Base-by-base conservation (phyloP, 64 coral and sea anemone species). In the Actinia equina region DNA sequence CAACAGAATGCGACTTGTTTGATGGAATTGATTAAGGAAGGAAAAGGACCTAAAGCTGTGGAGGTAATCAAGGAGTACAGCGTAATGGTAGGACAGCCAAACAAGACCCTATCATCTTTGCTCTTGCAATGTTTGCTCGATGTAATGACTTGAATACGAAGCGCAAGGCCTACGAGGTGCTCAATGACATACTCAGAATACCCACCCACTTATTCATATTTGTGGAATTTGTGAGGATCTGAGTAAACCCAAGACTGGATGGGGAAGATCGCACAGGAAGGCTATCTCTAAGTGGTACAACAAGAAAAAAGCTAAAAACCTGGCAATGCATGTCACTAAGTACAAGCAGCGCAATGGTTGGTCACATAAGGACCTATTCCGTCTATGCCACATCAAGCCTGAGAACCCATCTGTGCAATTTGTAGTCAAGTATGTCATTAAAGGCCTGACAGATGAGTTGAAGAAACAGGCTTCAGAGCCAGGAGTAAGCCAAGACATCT, bases 291-390 rank as follows among this genome's bases (percentile, higher is more conserved):
- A 98, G 53, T 98, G 96, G 96, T 98, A 98, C 64, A 95, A 83
- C 26, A 62, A 80, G 1, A 98, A 98, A 64, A 90, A 88, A 85
- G 87, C 85, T 2, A 92, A 59, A 22, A 85, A 71, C 26, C 88
- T 98, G 17, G 93, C 96, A 0, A 85, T 60, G 20, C 89, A 89
- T 85, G 93, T 98, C 42, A 98, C 96, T 2, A 98, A 98, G 77
- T 98, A 98, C 82, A 92, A 98, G 77, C 93, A 98, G 26, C 89
- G 96, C 14, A 94, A 98, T 77, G 88, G 93, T 9, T 98, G 96
- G 96, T 90, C 90, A 0, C 96, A 98, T 49, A 86, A 52, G 64
- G 96, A 98, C 86, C 26, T 98, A 1, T 92, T 94, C 84, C 90
- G 96, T 17, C 80, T 95, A 0, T 86, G 90, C 23, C 96, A 98